Base-by-base conservation (phyloP, 1,140 invertebrate species). In the Drosophila sproati region DNA sequence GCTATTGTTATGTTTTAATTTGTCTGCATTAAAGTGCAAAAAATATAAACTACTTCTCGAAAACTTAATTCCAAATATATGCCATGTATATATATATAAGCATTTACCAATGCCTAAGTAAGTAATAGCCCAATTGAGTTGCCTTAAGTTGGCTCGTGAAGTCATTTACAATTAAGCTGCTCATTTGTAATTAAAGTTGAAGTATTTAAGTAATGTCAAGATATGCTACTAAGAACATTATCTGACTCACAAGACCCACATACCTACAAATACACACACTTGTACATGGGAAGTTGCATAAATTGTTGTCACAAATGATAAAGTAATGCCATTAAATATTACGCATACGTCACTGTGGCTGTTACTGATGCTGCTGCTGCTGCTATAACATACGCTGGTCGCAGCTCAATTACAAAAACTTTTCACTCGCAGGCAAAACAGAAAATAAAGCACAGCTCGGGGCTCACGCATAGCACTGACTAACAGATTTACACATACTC, bases 271-370 rank as follows among this genome's bases (percentile, higher is more conserved):
- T n/a, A 6, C 32, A 54, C 5, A 28, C 12, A 41, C 28, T 34
- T 47, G 5, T n/a, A 37, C 5, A 5, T 7, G 12, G 37, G 20
- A 35, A 66, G 52, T 54, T 55, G 62, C 69, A 74, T 74, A 70
- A 62, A 70, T 70, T 75, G 54, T 60, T 68, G 68, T 80, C 73
- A 72, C 69, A 77, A 77, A 88, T 87, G 82, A 87, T 88, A 88
- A 82, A 88, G 75, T 79, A 87, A 88, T 83, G 80, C 63, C 80
- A 80, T 87, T 77, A 80, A 80, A 88, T 77, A 82, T 87, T 79
- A 73, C 83, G 74, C 54, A 80, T 71, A 82, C 76, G 77, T 45
- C 48, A 31, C 6, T 56, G 57, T 70, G 64, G 43, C n/a, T 41
- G 39, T 7, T 10, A 41, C 39, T 20, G 20, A 20, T 20, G 57